A percentile compares a stretch with the other conserved stretches of the same genome.
These are phyloP conservation scores for Nomada hirtipes DNA, from an alignment of 2,888 invertebrate species.

Conservation along the genomic window DNA sequence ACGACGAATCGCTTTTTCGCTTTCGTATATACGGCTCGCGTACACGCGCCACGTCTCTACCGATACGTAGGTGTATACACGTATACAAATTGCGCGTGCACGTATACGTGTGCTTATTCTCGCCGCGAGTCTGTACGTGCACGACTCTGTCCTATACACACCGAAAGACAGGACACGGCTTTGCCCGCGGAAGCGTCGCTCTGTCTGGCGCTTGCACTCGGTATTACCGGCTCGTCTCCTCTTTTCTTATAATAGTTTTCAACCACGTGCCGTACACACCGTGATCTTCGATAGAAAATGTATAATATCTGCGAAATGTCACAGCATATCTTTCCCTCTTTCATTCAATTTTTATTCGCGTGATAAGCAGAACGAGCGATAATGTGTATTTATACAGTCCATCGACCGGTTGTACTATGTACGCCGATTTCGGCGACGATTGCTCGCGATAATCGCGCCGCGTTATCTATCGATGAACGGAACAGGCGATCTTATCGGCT, in stretches of 20 bases:
- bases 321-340: background rate
- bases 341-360: background rate
- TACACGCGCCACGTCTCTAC: conserved; percentile 13
- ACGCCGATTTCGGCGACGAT: conserved; percentile 22
- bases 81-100: background rate
- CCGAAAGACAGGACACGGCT: conserved; percentile 42
- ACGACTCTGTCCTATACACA: conserved; percentile 3
- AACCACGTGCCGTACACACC: conserved; percentile 45
- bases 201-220: conserved; percentile 63
- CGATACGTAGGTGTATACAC: conserved; percentile 6
- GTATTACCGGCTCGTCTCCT: conserved; percentile 51
- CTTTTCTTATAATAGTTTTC: conserved; percentile 64
- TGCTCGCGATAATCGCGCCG: conserved; percentile 29
- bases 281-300: background rate
- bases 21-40: conserved; percentile 38
- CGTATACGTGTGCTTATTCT: background rate
- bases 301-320: background rate
- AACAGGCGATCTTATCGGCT: conserved; percentile 43
- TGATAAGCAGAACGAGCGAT: background rate
- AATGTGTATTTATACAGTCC: no score
- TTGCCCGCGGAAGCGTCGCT: conserved; percentile 67
- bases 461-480: conserved; percentile 39
- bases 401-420: no score
- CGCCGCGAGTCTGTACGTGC: background rate
- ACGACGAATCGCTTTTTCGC: conserved; percentile 56